A percentile compares a stretch with the other conserved stretches of the same genome.
Evolutionary conservation across 2,113 vertebrate genomes (phyloP).

Genomic region (Phrynosoma platyrhinos): DNA sequence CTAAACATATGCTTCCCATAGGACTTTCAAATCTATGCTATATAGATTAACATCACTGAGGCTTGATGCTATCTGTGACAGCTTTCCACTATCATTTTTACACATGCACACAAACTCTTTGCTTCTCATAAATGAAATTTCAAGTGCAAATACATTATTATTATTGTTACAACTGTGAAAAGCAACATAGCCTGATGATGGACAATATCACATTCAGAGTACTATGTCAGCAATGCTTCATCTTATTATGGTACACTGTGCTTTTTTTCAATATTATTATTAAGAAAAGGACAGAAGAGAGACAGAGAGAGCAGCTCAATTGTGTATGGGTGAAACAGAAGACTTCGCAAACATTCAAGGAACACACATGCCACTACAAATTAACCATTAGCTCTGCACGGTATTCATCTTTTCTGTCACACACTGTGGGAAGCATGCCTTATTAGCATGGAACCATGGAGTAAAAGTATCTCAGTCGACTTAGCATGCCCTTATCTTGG

Average conservation of each 20-base stretch:
- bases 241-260: slow-evolving; percentile 67
- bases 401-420: slow-evolving; percentile 82
- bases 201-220: slow-evolving; percentile 64
- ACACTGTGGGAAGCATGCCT: slow-evolving; percentile 82
- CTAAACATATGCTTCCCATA: slow-evolving; percentile 77
- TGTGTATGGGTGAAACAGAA: slow-evolving; percentile 76
- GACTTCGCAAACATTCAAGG: slow-evolving; percentile 78
- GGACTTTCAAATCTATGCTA: slow-evolving; percentile 72
- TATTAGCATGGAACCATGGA: slow-evolving; percentile 77
- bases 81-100: slow-evolving; percentile 72
- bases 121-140: slow-evolving; percentile 62
- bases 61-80: slow-evolving; percentile 69
- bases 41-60: slow-evolving; percentile 76
- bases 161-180: slow-evolving; percentile 34
- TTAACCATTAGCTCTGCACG: slow-evolving; percentile 79
- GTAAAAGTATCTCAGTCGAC: slow-evolving; percentile 66
- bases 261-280: slow-evolving; percentile 34
- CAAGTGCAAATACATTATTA: slow-evolving; percentile 34
- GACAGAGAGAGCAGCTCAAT: slow-evolving; percentile 55
- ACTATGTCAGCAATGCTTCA: slow-evolving; percentile 64
- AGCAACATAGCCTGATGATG: slow-evolving; percentile 53
- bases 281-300: slow-evolving; percentile 25
- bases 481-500: slow-evolving; percentile 70
- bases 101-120: slow-evolving; percentile 62
- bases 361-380: slow-evolving; percentile 85